phyloP scores from a whole-genome alignment of 2,888 invertebrate genomes.

The Piscicola geometra region DNA sequence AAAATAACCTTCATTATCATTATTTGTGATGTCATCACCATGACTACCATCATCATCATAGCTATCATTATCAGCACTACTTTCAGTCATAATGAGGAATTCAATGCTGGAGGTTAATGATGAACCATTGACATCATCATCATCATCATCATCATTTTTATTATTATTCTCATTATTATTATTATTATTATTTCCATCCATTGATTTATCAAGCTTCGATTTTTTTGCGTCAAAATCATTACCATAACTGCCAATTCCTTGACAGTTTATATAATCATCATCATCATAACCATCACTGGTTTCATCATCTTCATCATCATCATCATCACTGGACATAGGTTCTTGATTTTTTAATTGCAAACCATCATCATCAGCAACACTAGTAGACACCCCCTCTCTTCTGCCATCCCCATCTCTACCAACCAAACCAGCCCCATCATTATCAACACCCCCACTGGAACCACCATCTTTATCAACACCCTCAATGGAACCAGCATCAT shows the following conservation, averaged over 20 bases:
- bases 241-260: background rate
- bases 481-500: too few species aligned
- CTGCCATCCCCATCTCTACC: too few species aligned
- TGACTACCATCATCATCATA: background rate
- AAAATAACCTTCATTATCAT: background rate
- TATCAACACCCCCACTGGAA: background rate
- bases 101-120: too few species aligned
- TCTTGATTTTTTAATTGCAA: background rate
- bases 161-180: conserved; percentile 5
- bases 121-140: too few species aligned
- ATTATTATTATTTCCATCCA: background rate
- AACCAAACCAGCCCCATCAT: background rate
- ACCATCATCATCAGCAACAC: background rate
- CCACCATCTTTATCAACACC: too few species aligned
- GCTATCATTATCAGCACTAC: background rate
- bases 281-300: background rate
- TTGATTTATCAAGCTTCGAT: too few species aligned
- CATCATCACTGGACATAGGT: conserved; percentile 1
- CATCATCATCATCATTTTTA: conserved; percentile 18
- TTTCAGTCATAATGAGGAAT: too few species aligned
- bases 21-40: conserved; percentile 1
- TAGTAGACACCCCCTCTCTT: background rate
- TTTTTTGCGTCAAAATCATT: too few species aligned
- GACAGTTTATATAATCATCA: background rate
- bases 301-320: conserved; percentile 5